Evolutionary conservation across 1,140 invertebrate genomes (phyloP), one percentile per base, ranked within the genome.

Genomic region (Ruditapes philippinarum): DNA sequence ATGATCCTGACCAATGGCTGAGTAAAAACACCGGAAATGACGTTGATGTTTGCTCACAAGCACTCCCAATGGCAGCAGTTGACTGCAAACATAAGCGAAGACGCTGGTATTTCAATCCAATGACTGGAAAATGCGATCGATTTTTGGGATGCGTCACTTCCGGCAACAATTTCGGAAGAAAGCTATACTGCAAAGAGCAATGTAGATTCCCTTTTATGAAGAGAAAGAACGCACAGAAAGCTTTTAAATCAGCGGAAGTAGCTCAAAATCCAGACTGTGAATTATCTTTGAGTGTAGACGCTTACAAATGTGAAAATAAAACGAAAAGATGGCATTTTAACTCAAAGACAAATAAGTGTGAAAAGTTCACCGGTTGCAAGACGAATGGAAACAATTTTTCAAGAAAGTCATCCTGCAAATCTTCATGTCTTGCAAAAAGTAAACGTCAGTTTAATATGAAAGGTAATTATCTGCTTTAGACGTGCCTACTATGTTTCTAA

Each of bases 91-190:
- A 89, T 31, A 45, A 86, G 74, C 62, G 89, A 28, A 86, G 74
- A 73, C 82, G 92, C n/a, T 92, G 90, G 89, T 90, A 78, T 38
- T 93, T 89, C 49, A 90, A 91, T 49, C 42, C 79, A 31, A 74
- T 87, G 65, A 92, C 89, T 17, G 92, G 91, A 57, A 73, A 86
- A 73, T 93, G 92, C 74, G 51, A 51, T 19, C 62, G 85, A 45
- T 93, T 93, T 83, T 28, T 78, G 19, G 92, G 92, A 0, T 93
- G 92, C 70, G 54, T 36, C 36, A 90, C 76, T 54, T 17, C 31
- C 17, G 92, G 91, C 14, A 92, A 93, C 57, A 92, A 91, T 76
- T 93, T 93, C 54, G 57, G n/a, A 19, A 76, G 78, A 51, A 90
- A 91, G 51, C 65, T 76, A 45, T 62, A 81, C 45, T 93, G 92